Conservation (phyloP, 2,113 vertebrate species). For the Myrmecophaga tridactyla region DNA sequence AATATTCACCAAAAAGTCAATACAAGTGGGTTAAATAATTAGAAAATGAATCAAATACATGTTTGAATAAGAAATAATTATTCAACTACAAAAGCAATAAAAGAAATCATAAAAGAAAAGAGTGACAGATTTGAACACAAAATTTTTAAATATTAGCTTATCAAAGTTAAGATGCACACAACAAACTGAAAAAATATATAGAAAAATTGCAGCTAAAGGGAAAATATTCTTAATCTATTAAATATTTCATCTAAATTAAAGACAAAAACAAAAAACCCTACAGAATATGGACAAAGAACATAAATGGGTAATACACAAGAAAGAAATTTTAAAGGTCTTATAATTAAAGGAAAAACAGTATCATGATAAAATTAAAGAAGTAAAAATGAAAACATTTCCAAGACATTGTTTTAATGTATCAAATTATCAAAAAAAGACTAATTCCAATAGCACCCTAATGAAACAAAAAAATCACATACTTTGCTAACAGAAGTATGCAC, state of each 20-base stretch:
- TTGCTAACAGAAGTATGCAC: neutral
- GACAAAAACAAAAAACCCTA: neutral
- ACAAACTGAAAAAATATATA: neutral
- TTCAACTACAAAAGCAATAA: neutral
- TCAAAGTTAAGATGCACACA: neutral
- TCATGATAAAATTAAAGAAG: neutral
- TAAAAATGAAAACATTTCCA: neutral
- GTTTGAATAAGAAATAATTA: neutral
- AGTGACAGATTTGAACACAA: neutral
- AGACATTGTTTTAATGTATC: neutral
- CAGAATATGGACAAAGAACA: neutral
- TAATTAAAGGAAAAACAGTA: neutral
- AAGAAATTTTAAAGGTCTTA: neutral
- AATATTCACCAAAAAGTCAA: constrained; percentile 2
- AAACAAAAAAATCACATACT: neutral
- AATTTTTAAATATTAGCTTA: neutral
- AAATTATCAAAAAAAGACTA: constrained; percentile 28
- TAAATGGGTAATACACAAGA: neutral
- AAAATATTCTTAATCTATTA: neutral
- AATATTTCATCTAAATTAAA: neutral
- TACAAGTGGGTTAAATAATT: neutral
- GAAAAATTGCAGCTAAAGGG: neutral
- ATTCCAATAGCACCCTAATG: neutral
- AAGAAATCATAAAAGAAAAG: neutral
- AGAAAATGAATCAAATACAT: neutral